Base-by-base conservation (phyloP, 35 echinoderm and acorn worm genomes). In the Anneissia japonica region DNA sequence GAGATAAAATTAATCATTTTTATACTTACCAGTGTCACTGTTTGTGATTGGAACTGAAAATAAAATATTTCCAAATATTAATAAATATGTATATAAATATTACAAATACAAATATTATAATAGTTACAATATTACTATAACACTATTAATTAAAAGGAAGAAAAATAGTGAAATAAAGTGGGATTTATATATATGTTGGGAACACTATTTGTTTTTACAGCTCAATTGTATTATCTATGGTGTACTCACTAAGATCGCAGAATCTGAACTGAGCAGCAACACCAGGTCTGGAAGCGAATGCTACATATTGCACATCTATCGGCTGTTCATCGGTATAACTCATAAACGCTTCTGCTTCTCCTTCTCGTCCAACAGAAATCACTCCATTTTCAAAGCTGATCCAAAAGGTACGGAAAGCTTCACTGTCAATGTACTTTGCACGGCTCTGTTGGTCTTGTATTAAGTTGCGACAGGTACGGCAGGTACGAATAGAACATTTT, bases 241-340 rank as follows among this genome's bases (percentile, higher is more conserved):
- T 76, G 14, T 81, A 81, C 79, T 81, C 40, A 81, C 79, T 9
- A 35, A 81, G 40, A 30, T 81, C 79, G n/a, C 79, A 81, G 79
- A 81, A 81, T 81, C 40, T 81, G 40, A 81, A 81, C 36, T 39
- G 36, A 10, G 36, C 40, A 81, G 23, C 32, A 10, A 39, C 79
- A 39, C 26, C 79, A 38, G 33, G 3, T 37, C 32, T 41, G 33
- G 79, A 4, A 26, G 79, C 33, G 21, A 81, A 81, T 30, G 36
- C 79, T 37, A 81, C 23, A 39, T 81, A 81, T 11, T 41, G 79
- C 4, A 39, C n/a, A 81, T 11, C 32, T 12, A 37, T 81, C 40
- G 36, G 36, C 34, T 39, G 33, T 1, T 39, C 29, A 39, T 39
- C 79, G 38, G 11, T 9, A 64, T 64, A 23, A 64, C 10, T 64